These are phyloP conservation scores for human DNA, from an alignment of 2,113 vertebrate genomes.

Conservation along the genomic window GRCh38 chr3:27938501-27939000, in stretches of 20 bases:
- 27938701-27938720: neutral
- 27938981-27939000: constrained; percentile 74
- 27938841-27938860: constrained; percentile 84
- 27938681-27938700: neutral
- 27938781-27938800: constrained; percentile 72
- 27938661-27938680: neutral
- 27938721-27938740: neutral
- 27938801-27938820: constrained; percentile 72
- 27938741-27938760: constrained; percentile 38
- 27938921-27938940: constrained; percentile 73
- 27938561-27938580: neutral
- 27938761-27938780: constrained; percentile 67
- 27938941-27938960: constrained; percentile 71
- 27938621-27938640: neutral
- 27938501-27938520: neutral
- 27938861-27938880: constrained; percentile 88
- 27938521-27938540: neutral
- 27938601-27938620: neutral
- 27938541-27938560: neutral
- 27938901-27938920: constrained; percentile 80
- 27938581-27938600: neutral
- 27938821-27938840: constrained; percentile 79
- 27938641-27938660: neutral
- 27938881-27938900: constrained; percentile 84
- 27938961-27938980: constrained; percentile 79